Conservation (phyloP, 2,113 vertebrate species). For the Gallinago paraguaiae region DNA sequence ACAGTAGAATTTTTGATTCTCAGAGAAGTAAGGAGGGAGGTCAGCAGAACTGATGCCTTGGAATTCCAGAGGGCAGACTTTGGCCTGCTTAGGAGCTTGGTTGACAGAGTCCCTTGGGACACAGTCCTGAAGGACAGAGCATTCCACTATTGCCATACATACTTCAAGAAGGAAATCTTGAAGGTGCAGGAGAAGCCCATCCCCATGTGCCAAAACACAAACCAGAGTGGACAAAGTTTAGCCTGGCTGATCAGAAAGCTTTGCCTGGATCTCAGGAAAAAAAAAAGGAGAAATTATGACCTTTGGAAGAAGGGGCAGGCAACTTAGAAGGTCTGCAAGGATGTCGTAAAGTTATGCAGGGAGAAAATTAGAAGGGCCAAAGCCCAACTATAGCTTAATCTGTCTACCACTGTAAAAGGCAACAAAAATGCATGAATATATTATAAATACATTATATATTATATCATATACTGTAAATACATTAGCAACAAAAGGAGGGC, state of each 20-base stretch:
- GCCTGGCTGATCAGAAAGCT: background rate
- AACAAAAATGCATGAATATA: background rate
- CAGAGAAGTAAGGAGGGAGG: background rate
- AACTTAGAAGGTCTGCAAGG: background rate
- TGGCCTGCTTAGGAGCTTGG: background rate
- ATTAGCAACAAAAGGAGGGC: background rate
- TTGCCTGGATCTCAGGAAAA: background rate
- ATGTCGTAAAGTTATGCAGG: background rate
- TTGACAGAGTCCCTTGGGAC: background rate
- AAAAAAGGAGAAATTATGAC: background rate
- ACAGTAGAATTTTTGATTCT: background rate
- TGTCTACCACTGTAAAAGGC: background rate
- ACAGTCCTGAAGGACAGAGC: background rate
- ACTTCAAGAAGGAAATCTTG: background rate
- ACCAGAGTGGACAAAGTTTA: background rate
- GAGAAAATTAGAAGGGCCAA: background rate
- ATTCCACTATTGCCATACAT: background rate
- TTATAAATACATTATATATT: too few species aligned
- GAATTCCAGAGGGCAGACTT: background rate
- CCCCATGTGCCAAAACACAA: background rate
- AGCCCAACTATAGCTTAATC: background rate
- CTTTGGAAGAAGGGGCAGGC: background rate
- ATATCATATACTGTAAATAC: background rate
- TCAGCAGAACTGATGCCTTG: background rate
- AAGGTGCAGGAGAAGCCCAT: background rate